A percentile compares a stretch with the other conserved stretches of the same genome.
phyloP scores from a whole-genome alignment of 2,797 vertebrate genomes.

The Mormyrops attenuatus region DNA sequence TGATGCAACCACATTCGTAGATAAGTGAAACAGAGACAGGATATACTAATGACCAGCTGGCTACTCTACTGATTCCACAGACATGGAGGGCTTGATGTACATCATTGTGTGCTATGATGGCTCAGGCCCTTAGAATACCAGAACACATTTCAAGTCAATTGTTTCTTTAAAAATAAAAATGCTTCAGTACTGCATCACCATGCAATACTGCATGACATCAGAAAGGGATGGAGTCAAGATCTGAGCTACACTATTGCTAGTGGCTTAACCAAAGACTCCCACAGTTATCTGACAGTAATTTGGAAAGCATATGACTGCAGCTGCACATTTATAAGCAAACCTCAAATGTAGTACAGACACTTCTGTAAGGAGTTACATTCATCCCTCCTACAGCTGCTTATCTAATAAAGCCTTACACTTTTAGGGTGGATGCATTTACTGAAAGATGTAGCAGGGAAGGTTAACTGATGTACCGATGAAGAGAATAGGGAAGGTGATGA shows the following conservation, averaged over 20 bases:
- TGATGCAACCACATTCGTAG: not conserved
- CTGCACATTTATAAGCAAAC: not conserved
- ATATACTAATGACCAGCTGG: not conserved
- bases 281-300: not conserved
- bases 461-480: conserved; percentile 77
- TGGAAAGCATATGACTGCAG: not conserved
- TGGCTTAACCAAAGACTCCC: not conserved
- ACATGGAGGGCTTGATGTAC: not conserved
- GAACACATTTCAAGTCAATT: not conserved
- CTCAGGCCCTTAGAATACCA: not conserved
- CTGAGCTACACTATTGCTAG: not conserved
- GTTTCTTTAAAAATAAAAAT: not conserved
- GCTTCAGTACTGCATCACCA: not conserved
- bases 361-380: not conserved
- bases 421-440: not conserved
- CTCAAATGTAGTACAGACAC: not conserved
- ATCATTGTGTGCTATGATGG: not conserved
- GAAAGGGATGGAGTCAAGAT: not conserved
- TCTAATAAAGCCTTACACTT: not conserved
- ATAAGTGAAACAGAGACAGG: not conserved
- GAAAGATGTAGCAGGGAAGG: not conserved
- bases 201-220: not conserved
- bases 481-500: conserved; percentile 97
- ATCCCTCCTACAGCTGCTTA: not conserved
- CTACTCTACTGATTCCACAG: not conserved